Percentiles rank a stretch among this genome's conserved stretches.
These are phyloP conservation scores for Pterobdella sp. DNA, from an alignment of 2,888 invertebrate genomes.

Conservation along the genomic window DNA sequence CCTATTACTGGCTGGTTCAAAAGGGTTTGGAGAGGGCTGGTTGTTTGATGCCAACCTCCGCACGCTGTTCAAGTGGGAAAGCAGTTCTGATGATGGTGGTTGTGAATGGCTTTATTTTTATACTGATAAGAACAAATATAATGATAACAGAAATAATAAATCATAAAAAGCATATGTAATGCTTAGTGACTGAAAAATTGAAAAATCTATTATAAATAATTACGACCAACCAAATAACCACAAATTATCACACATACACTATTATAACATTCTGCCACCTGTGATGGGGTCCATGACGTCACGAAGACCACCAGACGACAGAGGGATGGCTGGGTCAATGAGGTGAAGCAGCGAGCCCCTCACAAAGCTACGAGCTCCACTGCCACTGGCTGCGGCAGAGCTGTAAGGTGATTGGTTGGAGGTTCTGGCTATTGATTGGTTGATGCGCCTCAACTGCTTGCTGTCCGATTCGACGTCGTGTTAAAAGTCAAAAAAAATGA, in stretches of 20 bases:
- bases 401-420: conserved; percentile 84
- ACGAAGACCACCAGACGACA: conserved; percentile 71
- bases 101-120: neutral
- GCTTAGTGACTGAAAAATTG: neutral
- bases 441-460: conserved; percentile 57
- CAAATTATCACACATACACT: neutral
- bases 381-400: conserved; percentile 34
- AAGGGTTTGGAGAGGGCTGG: conserved; percentile 48
- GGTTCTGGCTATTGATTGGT: conserved; percentile 64
- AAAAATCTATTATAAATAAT: neutral
- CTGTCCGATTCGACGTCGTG: conserved; percentile 70
- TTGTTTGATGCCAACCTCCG: conserved; percentile 55
- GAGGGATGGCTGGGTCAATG: conserved; percentile 28
- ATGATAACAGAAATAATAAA: neutral
- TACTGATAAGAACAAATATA: neutral
- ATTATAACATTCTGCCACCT: conserved; percentile 39
- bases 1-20: conserved; percentile 91
- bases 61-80: conserved; percentile 89
- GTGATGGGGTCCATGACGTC: conserved; percentile 86
- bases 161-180: neutral
- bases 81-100: conserved; percentile 61
- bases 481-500: too few species aligned
- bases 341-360: conserved; percentile 33
- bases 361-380: conserved; percentile 10
- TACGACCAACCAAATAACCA: neutral